Base-by-base conservation (phyloP, 2,797 vertebrate genomes). In the Malurus leucopterus region DNA sequence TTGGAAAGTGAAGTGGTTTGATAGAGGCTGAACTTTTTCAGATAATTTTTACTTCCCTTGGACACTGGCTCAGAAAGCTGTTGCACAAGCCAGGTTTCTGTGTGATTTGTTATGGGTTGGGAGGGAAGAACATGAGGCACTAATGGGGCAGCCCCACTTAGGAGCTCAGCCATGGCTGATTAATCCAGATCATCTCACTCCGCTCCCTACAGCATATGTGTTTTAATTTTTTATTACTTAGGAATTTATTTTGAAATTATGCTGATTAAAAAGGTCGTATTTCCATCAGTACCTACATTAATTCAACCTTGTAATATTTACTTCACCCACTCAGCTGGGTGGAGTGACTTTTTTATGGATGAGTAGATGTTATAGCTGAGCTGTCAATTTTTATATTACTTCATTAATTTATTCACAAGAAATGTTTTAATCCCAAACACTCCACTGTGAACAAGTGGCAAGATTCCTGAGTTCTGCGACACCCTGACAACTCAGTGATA, bases 281-380 rank as follows among this genome's bases (percentile, higher is more conserved):
- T 95, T 94, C 91, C 50, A 84, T 95, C 93, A 94, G 43, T 90
- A 86, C 57, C 53, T 82, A 49, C 41, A 47, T 86, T 91, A 88
- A 84, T 82, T 93, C 83, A 73, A 44, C 83, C 80, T 84, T 88
- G 77, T 84, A 93, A 93, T 88, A 92, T 92, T 92, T 86, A 82
- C 87, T 89, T 91, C 89, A 88, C 85, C 57, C 71, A 93, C 93
- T 93, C 94, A 86, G 47, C 68, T 95, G 91, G 93, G 93, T 94
- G 93, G 93, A 92, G 92, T 84, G 64, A 79, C 85, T 91, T 71
- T 86, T 93, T 91, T 79, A 89, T 91, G 89, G 87, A 78, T 91
- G 80, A 95, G 80, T 54, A 86, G 53, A 71, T 79, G 73, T 79
- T 92, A 86, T 65, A 91, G 87, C 89, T 88, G 80, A 95, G 89